Evolutionary conservation across 1,140 invertebrate species (phyloP).

Genomic region (Drosophila asahinai): DNA sequence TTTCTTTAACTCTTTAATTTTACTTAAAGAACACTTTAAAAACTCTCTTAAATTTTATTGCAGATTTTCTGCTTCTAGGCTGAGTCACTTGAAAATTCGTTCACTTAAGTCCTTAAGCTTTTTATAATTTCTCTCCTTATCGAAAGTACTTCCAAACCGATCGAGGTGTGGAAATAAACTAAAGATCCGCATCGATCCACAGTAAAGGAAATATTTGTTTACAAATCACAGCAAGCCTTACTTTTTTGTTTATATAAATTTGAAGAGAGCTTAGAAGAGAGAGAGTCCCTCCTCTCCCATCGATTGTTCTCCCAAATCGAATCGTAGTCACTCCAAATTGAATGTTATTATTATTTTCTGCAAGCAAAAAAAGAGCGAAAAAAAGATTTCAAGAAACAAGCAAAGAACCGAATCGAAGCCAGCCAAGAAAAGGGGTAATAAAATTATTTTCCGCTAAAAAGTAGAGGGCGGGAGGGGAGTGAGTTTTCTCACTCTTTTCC

Average conservation of each 20-base stretch:
- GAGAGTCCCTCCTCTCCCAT: background rate
- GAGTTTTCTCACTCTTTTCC: conserved; percentile 12
- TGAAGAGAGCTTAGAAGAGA: background rate
- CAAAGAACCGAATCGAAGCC: conserved; percentile 21
- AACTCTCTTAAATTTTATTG: too few species aligned
- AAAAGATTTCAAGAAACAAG: conserved; percentile 12
- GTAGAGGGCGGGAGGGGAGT: conserved; percentile 33
- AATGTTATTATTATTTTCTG: conserved; percentile 26
- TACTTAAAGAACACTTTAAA: too few species aligned
- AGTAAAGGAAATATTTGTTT: too few species aligned
- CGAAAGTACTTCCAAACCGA: too few species aligned
- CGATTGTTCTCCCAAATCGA: conserved; percentile 21
- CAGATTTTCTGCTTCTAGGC: too few species aligned
- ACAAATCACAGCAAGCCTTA: too few species aligned
- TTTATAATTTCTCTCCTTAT: too few species aligned
- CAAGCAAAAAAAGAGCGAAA: background rate
- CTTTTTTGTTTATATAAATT: background rate
- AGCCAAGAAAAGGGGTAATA: conserved; percentile 57
- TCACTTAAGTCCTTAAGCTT: too few species aligned
- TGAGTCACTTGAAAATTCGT: too few species aligned
- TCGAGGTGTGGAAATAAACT: too few species aligned
- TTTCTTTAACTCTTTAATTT: too few species aligned
- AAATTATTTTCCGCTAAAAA: conserved; percentile 65
- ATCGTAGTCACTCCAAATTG: conserved; percentile 35
- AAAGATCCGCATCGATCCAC: too few species aligned